Evolutionary conservation across 2,113 vertebrate species (phyloP).

Genomic region (Silurus glanis): DNA sequence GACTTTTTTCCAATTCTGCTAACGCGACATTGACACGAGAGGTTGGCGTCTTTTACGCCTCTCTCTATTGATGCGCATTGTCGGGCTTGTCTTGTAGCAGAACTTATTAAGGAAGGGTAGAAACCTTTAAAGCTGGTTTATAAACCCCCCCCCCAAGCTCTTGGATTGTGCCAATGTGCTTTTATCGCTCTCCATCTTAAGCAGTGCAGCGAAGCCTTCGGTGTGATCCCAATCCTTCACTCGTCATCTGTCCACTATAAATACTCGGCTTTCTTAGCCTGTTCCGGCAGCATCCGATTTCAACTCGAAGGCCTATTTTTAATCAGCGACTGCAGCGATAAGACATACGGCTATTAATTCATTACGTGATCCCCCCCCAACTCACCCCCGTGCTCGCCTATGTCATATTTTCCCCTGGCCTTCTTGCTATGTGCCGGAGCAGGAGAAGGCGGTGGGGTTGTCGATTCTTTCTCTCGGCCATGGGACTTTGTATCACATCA

Average conservation of each 20-base stretch:
- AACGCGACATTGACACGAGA: background rate
- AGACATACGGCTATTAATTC: slow-evolving; percentile 66
- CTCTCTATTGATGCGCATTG: slow-evolving; percentile 13
- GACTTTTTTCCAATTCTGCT: background rate
- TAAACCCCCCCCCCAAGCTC: background rate
- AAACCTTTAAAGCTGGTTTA: slow-evolving; percentile 30
- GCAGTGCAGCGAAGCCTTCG: slow-evolving; percentile 33
- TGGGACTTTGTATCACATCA: slow-evolving; percentile 58
- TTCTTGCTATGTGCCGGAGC: slow-evolving; percentile 21
- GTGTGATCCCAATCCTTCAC: slow-evolving; percentile 25
- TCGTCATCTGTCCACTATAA: slow-evolving; percentile 64
- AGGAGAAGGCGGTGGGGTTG: background rate
- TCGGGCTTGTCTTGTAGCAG: slow-evolving; percentile 14
- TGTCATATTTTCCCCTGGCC: slow-evolving; percentile 53
- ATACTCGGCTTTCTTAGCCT: slow-evolving; percentile 65
- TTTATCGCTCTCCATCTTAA: slow-evolving; percentile 33
- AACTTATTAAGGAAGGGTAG: slow-evolving; percentile 10
- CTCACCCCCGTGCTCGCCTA: slow-evolving; percentile 28
- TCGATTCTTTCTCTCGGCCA: slow-evolving; percentile 34
- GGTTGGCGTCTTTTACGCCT: background rate
- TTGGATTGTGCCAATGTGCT: slow-evolving; percentile 27
- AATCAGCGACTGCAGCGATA: slow-evolving; percentile 59
- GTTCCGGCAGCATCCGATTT: slow-evolving; percentile 67
- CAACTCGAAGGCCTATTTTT: slow-evolving; percentile 68
- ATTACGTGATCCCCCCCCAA: slow-evolving; percentile 57